Evolutionary conservation across 2,888 invertebrate species (phyloP).

Genomic region (Mayetiola destructor): DNA sequence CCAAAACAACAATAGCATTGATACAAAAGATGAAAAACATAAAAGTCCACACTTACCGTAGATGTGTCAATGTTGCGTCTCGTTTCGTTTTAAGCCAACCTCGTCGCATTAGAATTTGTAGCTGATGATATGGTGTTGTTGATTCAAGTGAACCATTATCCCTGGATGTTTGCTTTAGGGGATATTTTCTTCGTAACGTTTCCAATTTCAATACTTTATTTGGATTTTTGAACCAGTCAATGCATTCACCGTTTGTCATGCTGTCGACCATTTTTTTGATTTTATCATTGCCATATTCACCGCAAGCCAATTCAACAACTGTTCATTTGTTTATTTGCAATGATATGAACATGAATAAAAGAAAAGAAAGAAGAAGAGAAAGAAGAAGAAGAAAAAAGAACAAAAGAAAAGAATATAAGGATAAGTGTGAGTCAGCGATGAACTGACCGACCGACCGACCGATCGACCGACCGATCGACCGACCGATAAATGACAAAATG

Average conservation of each 20-base stretch:
- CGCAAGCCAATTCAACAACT: constrained; percentile 89
- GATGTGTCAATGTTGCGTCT: constrained; percentile 65
- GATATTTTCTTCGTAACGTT: constrained; percentile 41
- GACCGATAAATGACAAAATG: too few relatives aligned
- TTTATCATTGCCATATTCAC: constrained; percentile 75
- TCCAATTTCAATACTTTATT: constrained; percentile 42
- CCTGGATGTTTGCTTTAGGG: constrained; percentile 38
- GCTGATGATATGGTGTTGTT: constrained; percentile 55
- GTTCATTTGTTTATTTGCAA: constrained; percentile 23
- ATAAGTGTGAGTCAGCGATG: too few relatives aligned
- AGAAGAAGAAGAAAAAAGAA: not conserved
- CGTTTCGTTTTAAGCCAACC: constrained; percentile 60
- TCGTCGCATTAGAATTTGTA: constrained; percentile 51
- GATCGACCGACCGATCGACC: too few relatives aligned
- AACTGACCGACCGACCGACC: too few relatives aligned
- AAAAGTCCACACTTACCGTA: constrained; percentile 32
- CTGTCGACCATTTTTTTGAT: constrained; percentile 48
- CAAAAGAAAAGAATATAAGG: not conserved
- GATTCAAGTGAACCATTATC: constrained; percentile 40
- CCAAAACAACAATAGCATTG: too few relatives aligned
- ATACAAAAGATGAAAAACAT: not conserved
- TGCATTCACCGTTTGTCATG: constrained; percentile 52
- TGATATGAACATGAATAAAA: constrained; percentile 2
- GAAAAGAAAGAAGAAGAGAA: too few relatives aligned
- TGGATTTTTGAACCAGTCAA: constrained; percentile 53